phyloP scores from a whole-genome alignment of 2,113 vertebrate genomes.

The Condylura cristata region DNA sequence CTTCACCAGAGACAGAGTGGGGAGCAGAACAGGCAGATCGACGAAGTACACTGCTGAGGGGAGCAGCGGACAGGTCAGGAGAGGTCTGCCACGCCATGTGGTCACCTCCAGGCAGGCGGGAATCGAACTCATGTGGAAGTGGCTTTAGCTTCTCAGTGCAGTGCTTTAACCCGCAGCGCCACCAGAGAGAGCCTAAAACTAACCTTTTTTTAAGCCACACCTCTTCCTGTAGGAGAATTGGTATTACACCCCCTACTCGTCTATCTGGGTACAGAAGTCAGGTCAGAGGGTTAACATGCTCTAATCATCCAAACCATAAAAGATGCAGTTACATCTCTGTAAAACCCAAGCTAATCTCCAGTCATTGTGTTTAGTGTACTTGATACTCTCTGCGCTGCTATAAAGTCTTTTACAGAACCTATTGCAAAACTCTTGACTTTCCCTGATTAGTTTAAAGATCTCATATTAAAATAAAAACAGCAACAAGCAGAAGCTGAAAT shows the following conservation, averaged over 20 bases:
- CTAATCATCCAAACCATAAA: slow-evolving; percentile 43
- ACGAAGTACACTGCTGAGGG: too few species aligned
- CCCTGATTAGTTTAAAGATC: slow-evolving; percentile 53
- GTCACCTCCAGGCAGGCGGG: too few species aligned
- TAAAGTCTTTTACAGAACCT: slow-evolving; percentile 23
- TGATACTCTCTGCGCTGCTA: slow-evolving; percentile 32
- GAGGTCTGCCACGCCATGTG: too few species aligned
- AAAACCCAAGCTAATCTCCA: not conserved
- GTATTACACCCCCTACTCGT: not conserved
- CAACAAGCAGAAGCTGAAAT: slow-evolving; percentile 38
- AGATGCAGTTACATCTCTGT: slow-evolving; percentile 12
- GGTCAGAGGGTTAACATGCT: not conserved
- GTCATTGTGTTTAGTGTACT: slow-evolving; percentile 16
- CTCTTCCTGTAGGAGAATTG: slow-evolving; percentile 6
- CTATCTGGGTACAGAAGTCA: slow-evolving; percentile 40
- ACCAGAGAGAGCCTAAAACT: too few species aligned
- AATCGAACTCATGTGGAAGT: too few species aligned
- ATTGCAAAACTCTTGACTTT: slow-evolving; percentile 51
- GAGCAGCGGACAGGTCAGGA: too few species aligned
- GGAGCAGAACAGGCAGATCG: too few species aligned
- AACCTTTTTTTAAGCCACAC: not conserved
- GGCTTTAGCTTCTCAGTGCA: too few species aligned
- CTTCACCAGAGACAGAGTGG: too few species aligned
- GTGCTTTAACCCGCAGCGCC: too few species aligned
- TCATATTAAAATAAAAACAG: slow-evolving; percentile 60